Percentiles rank a stretch among this genome's conserved stretches.
These are phyloP conservation scores for Hetaerina titia DNA, from an alignment of 2,888 invertebrate genomes.

Conservation along the genomic window DNA sequence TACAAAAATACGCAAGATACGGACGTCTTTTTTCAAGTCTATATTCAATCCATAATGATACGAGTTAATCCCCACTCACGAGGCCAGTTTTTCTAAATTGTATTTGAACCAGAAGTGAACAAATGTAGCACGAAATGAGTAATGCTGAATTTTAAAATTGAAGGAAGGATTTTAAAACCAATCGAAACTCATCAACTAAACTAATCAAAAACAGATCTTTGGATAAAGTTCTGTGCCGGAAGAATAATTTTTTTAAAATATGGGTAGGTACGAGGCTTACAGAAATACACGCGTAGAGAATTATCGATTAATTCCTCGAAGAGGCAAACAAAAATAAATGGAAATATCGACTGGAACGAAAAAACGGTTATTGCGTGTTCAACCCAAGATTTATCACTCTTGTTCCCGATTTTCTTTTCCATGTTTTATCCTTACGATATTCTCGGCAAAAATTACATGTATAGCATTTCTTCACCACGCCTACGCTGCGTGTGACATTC, in stretches of 20 bases:
- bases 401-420: not conserved
- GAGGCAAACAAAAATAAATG: not conserved
- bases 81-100: no score
- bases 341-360: not conserved
- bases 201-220: not conserved
- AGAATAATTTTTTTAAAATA: not conserved
- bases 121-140: no score
- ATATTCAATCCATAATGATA: no score
- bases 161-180: no score
- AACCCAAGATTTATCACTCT: not conserved
- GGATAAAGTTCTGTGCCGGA: not conserved
- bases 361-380: not conserved
- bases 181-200: not conserved
- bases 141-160: no score
- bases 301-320: not conserved
- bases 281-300: not conserved
- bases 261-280: not conserved
- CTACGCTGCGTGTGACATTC: no score
- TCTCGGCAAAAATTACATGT: no score
- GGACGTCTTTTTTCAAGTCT: no score
- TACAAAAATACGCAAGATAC: no score
- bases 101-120: no score
- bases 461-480: no score
- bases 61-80: no score
- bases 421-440: not conserved